Percentiles rank a stretch among this genome's conserved stretches.
phyloP scores from a whole-genome alignment of 2,888 invertebrate species.

The Cantharis rustica region DNA sequence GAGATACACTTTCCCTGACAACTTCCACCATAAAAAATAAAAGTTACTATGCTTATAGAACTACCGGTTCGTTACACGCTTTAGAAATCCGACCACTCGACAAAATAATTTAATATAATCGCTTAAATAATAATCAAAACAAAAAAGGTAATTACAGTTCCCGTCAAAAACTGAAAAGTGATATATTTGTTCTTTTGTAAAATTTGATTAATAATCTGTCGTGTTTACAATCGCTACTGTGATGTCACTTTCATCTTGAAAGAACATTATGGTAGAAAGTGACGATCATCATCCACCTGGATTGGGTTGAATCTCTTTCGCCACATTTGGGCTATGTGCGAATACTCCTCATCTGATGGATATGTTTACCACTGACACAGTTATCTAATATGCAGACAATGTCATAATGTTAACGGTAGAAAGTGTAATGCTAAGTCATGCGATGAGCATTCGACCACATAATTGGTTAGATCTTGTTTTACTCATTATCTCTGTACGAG shows the following conservation, averaged over 20 bases:
- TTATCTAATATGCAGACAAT: constrained; percentile 2
- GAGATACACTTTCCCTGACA: constrained; percentile 22
- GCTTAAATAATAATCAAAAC: not conserved
- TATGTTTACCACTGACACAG: not conserved
- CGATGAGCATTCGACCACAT: constrained; percentile 5
- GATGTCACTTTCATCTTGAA: not conserved
- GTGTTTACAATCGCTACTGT: not conserved
- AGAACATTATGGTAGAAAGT: not conserved
- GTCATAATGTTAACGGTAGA: constrained; percentile 3
- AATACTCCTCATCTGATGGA: not conserved
- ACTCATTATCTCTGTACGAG: not conserved
- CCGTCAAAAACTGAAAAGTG: not conserved
- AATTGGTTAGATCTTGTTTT: constrained; percentile 3
- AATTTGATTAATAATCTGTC: not conserved
- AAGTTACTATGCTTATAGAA: constrained; percentile 4
- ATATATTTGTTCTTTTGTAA: not conserved
- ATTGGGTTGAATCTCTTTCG: not conserved
- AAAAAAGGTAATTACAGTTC: not conserved
- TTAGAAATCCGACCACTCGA: constrained; percentile 8
- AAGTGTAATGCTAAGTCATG: constrained; percentile 1
- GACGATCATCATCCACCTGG: not conserved
- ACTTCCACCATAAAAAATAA: constrained; percentile 17
- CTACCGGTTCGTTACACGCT: constrained; percentile 17
- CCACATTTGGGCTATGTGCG: not conserved
- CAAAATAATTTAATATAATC: not conserved